phyloP scores from a whole-genome alignment of 1,140 invertebrate species.

The Lepidotrigona ventralis region DNA sequence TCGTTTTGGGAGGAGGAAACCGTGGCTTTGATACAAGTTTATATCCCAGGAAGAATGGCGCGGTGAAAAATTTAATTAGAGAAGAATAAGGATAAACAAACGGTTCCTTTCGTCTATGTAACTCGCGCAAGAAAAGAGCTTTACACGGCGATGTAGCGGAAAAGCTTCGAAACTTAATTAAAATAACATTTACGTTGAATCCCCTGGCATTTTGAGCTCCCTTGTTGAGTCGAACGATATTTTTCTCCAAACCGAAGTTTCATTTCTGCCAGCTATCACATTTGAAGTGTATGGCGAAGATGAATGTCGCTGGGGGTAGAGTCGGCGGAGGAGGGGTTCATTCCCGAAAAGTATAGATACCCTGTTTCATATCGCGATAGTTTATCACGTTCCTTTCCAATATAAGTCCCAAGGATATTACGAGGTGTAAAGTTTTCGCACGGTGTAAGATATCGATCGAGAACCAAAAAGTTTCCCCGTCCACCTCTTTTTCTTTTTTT shows the following conservation, averaged over 20 bases:
- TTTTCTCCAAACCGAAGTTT: neutral
- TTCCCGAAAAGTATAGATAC: neutral
- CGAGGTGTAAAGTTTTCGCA: neutral
- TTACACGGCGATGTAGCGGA: neutral
- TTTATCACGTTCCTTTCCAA: slow-evolving; percentile 1
- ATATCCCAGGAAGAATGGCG: neutral
- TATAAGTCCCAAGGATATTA: neutral
- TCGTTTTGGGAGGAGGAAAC: neutral
- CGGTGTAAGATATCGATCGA: neutral
- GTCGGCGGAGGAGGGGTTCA: neutral
- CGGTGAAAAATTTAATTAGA: neutral
- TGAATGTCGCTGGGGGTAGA: neutral
- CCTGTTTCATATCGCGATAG: neutral
- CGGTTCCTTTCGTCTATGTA: too few species aligned
- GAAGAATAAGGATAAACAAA: neutral
- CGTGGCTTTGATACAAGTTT: neutral
- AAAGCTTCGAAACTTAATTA: too few species aligned
- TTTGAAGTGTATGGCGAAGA: neutral
- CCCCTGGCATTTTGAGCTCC: neutral
- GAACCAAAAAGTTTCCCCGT: neutral
- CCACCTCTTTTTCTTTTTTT: too few species aligned
- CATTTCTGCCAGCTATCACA: neutral
- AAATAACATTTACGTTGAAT: neutral
- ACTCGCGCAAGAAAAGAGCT: too few species aligned
- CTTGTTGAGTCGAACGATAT: neutral